Evolutionary conservation across 2,888 invertebrate species (phyloP), one percentile per base, ranked within the genome.

Genomic region (Andricus curvator): DNA sequence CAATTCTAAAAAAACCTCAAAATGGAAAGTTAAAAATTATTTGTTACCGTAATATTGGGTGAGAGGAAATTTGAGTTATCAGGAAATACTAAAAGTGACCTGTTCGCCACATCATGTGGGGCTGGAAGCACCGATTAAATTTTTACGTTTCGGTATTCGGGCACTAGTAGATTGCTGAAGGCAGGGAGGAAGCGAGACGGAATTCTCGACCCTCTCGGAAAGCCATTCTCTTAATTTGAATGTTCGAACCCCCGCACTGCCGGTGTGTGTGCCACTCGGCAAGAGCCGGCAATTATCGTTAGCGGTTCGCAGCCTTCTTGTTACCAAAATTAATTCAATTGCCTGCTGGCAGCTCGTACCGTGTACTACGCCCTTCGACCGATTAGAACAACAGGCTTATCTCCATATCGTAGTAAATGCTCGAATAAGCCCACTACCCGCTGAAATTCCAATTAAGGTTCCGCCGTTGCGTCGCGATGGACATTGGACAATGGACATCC

Each of bases 251-350:
- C 78, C 51, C 65, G 37, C 8, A 8, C 77, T 77, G 25, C 22
- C 77, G 33, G 65, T 65, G 41, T 78, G 44, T 41, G 78, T 65
- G 51, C 67, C 64, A 20, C 79, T 79, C 76, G 62, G 60, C 22
- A 74, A 74, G 82, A 37, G 81, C 48, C 68, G 81, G 83, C 83
- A 85, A 87, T 88, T 87, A 87, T 88, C 85, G 86, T 87, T 88
- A 88, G 87, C 82, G 81, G 82, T 83, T 85, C 82, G 76, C 81
- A 81, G 79, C 81, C 80, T 88, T 88, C 87, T 86, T 85, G 87
- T 86, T 85, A 82, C 78, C 76, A 78, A 88, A 88, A 88, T 87
- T 86, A 87, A 88, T 88, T 88, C 87, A 84, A 88, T 88, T 86
- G 85, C 77, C 81, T 68, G 77, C 84, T 81, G 80, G 65, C 76